phyloP scores from a whole-genome alignment of 2,888 invertebrate genomes.

The Lycocerus yunnanus region DNA sequence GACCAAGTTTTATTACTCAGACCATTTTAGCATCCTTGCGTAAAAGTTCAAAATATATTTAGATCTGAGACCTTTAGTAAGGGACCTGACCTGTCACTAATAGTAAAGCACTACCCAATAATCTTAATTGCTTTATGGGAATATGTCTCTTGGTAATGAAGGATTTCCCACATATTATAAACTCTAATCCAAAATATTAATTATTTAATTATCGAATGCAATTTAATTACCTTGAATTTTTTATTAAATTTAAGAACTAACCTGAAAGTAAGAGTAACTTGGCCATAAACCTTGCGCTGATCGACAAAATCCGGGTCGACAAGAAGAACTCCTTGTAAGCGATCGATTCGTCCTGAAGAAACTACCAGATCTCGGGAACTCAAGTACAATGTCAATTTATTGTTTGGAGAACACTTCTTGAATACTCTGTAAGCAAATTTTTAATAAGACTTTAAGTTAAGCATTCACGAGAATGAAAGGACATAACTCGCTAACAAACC shows the following conservation, averaged over 20 bases:
- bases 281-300: conserved; percentile 82
- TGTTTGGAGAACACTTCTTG: conserved; percentile 86
- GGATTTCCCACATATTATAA: too few relatives aligned
- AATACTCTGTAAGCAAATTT: conserved; percentile 67
- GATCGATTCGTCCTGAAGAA: conserved; percentile 73
- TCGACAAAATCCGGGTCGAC: conserved; percentile 87
- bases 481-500: background rate
- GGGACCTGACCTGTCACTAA: too few relatives aligned
- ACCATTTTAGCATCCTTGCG: too few relatives aligned
- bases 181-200: too few relatives aligned
- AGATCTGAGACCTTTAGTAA: too few relatives aligned
- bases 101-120: too few relatives aligned
- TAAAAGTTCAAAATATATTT: too few relatives aligned
- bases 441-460: background rate
- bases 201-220: too few relatives aligned
- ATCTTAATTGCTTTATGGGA: too few relatives aligned
- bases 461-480: background rate
- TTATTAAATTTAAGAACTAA: conserved; percentile 48
- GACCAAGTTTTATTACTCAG: too few relatives aligned
- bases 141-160: too few relatives aligned
- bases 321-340: conserved; percentile 87
- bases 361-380: conserved; percentile 81
- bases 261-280: conserved; percentile 92
- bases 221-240: background rate
- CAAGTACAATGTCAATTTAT: conserved; percentile 81